Evolutionary conservation across 2,113 vertebrate species (phyloP).

Genomic region (Chionis minor): DNA sequence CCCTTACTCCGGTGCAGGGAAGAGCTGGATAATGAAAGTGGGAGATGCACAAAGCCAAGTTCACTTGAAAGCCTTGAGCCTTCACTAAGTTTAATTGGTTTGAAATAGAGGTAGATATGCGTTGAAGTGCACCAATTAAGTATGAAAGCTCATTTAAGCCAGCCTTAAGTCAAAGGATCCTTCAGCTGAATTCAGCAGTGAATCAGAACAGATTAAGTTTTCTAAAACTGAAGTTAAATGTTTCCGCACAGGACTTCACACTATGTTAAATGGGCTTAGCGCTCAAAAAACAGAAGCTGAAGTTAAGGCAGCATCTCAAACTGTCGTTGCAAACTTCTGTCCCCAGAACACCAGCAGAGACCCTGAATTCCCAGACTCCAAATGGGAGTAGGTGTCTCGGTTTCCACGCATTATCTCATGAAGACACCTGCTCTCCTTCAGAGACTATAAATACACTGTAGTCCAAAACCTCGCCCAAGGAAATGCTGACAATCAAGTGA

Average conservation of each 20-base stretch:
- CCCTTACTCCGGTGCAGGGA: not conserved
- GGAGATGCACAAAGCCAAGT: not conserved
- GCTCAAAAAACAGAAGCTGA: not conserved
- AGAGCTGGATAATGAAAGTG: not conserved
- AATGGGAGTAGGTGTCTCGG: not conserved
- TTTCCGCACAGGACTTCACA: not conserved
- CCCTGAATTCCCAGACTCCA: not conserved
- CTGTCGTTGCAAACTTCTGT: not conserved
- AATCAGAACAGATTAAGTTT: not conserved
- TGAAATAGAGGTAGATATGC: not conserved
- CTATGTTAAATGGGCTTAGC: not conserved
- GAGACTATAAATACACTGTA: not conserved
- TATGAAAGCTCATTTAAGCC: not conserved
- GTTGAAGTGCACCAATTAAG: not conserved
- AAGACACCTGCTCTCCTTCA: not conserved
- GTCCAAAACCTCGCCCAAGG: not conserved
- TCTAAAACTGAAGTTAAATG: not conserved
- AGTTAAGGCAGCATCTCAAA: not conserved
- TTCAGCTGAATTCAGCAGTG: not conserved
- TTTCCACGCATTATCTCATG: not conserved
- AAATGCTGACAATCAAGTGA: not conserved
- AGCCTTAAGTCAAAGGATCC: not conserved
- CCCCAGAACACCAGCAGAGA: fast-evolving
- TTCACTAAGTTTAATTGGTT: not conserved
- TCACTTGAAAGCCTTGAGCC: not conserved